Conservation (phyloP, 2,113 vertebrate species). For the Callorhinus ursinus region DNA sequence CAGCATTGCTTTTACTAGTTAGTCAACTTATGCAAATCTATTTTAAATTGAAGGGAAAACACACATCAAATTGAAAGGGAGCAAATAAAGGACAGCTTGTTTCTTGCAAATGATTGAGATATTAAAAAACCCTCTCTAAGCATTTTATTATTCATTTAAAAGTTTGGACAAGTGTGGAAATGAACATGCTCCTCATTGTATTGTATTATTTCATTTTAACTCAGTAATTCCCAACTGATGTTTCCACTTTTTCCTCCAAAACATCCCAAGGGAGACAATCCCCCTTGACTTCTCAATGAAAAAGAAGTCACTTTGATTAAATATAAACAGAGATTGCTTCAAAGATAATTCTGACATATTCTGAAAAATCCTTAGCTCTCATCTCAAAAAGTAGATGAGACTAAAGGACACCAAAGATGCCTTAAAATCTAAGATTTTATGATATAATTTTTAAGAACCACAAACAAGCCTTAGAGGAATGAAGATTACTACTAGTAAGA, state of each 20-base stretch:
- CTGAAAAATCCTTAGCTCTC: background rate
- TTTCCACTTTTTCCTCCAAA: background rate
- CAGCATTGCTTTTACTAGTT: slow-evolving; percentile 28
- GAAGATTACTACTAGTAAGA: background rate
- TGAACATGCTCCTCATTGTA: background rate
- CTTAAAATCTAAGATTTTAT: background rate
- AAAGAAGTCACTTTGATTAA: background rate
- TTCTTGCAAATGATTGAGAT: background rate
- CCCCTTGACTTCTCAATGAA: background rate
- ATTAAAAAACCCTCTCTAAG: slow-evolving; percentile 10
- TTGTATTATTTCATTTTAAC: background rate
- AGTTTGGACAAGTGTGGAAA: background rate
- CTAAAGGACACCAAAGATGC: background rate
- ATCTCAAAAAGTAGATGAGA: background rate
- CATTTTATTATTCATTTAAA: slow-evolving; percentile 38
- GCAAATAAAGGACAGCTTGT: background rate
- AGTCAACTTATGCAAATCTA: slow-evolving; percentile 42
- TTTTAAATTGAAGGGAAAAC: slow-evolving; percentile 42
- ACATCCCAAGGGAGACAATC: background rate
- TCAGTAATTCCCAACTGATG: background rate
- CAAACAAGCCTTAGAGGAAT: background rate
- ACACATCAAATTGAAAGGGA: slow-evolving; percentile 34
- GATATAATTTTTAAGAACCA: background rate
- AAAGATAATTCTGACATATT: background rate
- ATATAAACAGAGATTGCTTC: background rate